phyloP scores from a whole-genome alignment of 2,113 vertebrate species.

The Atlantisia rogersi region DNA sequence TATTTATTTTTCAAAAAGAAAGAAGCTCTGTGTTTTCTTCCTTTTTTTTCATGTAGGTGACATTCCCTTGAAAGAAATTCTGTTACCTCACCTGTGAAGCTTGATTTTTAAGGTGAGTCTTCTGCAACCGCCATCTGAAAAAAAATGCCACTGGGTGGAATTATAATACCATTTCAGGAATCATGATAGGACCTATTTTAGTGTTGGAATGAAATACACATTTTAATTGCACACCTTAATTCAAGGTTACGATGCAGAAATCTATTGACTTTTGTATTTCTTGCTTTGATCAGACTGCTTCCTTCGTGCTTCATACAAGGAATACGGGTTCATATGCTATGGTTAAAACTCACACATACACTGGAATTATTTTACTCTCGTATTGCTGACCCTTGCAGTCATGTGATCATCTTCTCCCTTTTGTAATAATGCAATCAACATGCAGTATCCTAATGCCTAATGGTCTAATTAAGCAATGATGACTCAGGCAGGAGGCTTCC shows the following conservation, averaged over 20 bases:
- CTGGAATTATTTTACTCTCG: neutral
- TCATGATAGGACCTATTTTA: neutral
- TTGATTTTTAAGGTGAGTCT: neutral
- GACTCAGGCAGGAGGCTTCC: constrained; percentile 64
- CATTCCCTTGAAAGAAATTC: neutral
- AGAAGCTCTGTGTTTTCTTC: neutral
- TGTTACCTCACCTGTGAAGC: neutral
- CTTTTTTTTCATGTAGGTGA: neutral
- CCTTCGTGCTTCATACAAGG: neutral
- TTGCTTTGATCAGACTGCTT: neutral
- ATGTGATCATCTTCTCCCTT: constrained; percentile 45
- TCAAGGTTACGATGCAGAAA: neutral
- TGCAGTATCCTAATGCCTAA: constrained; percentile 69
- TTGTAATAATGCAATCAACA: constrained; percentile 64
- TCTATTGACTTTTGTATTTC: neutral
- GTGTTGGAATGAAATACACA: neutral
- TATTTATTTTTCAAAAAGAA: neutral
- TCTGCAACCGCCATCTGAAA: neutral
- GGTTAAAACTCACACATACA: neutral
- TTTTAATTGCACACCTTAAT: neutral
- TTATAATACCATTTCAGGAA: neutral
- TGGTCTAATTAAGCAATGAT: constrained; percentile 72
- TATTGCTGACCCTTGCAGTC: neutral
- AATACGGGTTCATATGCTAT: rapidly evolving
- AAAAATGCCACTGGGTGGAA: neutral